phyloP scores from a whole-genome alignment of 2,113 vertebrate species.

The Ia io region DNA sequence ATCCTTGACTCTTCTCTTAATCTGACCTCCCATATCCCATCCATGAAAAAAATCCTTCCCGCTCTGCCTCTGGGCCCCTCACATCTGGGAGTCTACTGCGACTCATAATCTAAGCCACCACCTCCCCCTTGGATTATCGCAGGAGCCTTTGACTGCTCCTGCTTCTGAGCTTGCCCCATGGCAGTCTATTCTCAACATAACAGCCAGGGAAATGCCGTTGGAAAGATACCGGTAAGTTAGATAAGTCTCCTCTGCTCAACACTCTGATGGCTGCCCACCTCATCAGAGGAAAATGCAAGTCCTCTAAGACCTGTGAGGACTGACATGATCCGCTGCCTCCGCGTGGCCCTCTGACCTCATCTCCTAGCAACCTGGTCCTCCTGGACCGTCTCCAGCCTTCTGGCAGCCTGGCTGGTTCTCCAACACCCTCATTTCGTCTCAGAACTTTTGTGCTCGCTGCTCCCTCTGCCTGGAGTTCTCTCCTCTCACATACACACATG shows the following conservation, averaged over 20 bases:
- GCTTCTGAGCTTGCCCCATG: not conserved
- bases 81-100: not conserved
- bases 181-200: not conserved
- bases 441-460: not conserved
- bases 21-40: not conserved
- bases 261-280: not conserved
- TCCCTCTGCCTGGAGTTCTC: not conserved
- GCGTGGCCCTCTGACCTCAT: not conserved
- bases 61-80: not conserved
- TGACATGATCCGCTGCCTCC: not conserved
- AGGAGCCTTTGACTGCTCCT: not conserved
- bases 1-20: not conserved
- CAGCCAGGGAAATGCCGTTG: not conserved
- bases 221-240: not conserved
- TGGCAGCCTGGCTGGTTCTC: not conserved
- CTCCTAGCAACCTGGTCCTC: too few relatives aligned
- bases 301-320: not conserved
- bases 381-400: not conserved
- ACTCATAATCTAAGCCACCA: not conserved
- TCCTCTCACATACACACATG: not conserved
- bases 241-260: not conserved
- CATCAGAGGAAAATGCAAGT: not conserved
- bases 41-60: not conserved
- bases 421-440: not conserved
- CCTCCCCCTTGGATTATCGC: not conserved